Percentiles rank a stretch among this genome's conserved stretches.
phyloP scores from a whole-genome alignment of 2,113 vertebrate species.

The Puma concolor region DNA sequence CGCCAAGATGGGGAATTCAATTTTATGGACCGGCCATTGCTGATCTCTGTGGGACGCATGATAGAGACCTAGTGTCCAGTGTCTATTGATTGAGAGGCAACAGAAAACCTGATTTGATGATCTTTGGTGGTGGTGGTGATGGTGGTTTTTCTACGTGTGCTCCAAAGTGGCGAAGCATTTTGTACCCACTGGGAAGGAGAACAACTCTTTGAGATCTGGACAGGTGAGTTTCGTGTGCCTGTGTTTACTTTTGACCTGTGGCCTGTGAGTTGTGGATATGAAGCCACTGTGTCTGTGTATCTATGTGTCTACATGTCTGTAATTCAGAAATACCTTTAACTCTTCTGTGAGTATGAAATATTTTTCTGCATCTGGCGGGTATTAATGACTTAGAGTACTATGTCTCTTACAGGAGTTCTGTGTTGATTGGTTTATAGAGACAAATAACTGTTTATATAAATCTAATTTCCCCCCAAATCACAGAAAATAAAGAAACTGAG shows the following conservation, averaged over 20 bases:
- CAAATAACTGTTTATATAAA: neutral
- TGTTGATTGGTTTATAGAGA: neutral
- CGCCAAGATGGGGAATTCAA: neutral
- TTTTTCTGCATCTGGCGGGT: neutral
- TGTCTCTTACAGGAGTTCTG: neutral
- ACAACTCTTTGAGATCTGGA: neutral
- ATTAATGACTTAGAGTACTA: neutral
- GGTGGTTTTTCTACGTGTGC: neutral
- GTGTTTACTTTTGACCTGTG: neutral
- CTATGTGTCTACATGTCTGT: neutral
- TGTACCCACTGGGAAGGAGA: neutral
- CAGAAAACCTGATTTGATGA: neutral
- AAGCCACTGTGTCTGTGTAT: neutral
- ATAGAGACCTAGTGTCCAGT: neutral
- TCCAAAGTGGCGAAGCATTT: neutral
- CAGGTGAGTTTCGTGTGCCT: neutral
- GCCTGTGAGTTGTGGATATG: neutral
- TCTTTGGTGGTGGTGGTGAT: neutral
- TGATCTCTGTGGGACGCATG: neutral
- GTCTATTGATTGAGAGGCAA: neutral
- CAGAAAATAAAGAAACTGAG: neutral
- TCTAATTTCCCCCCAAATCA: neutral
- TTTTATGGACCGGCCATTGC: neutral
- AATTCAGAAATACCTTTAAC: neutral
- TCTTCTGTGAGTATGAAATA: neutral